phyloP scores from a whole-genome alignment of 2,888 invertebrate genomes.

The Drosophila trichaetosa region DNA sequence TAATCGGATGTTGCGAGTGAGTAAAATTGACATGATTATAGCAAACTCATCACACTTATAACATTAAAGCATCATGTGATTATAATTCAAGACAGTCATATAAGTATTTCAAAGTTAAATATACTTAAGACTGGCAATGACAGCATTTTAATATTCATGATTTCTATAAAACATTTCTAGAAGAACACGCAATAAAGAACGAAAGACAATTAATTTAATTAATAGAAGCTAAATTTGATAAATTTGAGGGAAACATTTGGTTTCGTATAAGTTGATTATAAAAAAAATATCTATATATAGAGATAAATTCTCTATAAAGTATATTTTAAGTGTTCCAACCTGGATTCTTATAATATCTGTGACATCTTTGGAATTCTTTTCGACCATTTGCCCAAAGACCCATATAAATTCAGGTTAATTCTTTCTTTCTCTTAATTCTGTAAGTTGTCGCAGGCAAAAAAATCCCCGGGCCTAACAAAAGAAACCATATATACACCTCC shows the following conservation, averaged over 20 bases:
- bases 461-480: constrained; percentile 28
- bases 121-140: neutral
- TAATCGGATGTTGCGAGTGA: neutral
- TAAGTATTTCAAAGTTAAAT: neutral
- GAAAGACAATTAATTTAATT: neutral
- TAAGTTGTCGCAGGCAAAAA: constrained; percentile 10
- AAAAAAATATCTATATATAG: neutral
- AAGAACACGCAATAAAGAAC: neutral
- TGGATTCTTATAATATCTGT: neutral
- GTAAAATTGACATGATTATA: neutral
- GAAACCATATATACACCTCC: neutral
- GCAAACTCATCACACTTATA: neutral
- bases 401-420: neutral
- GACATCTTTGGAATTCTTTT: neutral
- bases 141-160: neutral
- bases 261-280: neutral
- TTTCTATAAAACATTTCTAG: neutral
- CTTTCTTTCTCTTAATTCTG: constrained; percentile 17
- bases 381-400: neutral
- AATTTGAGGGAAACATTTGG: neutral
- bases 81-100: neutral
- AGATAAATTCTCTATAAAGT: neutral
- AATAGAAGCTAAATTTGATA: neutral
- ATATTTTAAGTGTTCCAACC: neutral
- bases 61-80: neutral